Evolutionary conservation across 2,888 invertebrate species (phyloP).

Genomic region (Seira ritae): DNA sequence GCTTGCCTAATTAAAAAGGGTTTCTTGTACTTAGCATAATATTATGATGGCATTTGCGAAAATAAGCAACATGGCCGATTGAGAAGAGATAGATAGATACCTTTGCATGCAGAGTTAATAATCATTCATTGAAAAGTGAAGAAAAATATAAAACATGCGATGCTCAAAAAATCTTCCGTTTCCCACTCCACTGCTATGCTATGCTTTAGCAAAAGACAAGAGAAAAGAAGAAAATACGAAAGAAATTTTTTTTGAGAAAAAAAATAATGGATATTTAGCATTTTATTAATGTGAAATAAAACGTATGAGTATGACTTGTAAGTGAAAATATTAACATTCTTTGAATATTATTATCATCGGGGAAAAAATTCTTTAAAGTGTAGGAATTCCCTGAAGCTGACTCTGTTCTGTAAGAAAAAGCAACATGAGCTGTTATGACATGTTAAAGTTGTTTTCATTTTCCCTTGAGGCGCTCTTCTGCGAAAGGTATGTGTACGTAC

Average conservation of each 20-base stretch:
- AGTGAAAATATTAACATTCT: slow-evolving; percentile 21
- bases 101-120: too few species aligned
- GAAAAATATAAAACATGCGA: too few species aligned
- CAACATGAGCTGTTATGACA: slow-evolving; percentile 12
- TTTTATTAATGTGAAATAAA: slow-evolving; percentile 21
- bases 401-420: not conserved
- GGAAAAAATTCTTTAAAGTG: slow-evolving; percentile 15
- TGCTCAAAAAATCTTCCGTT: too few species aligned
- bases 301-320: slow-evolving; percentile 18
- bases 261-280: slow-evolving; percentile 18
- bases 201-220: not conserved
- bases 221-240: not conserved
- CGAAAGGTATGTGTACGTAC: not conserved
- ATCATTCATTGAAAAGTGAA: too few species aligned
- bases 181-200: too few species aligned
- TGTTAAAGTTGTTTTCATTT: slow-evolving; percentile 28
- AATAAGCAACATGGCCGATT: too few species aligned
- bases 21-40: too few species aligned
- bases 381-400: slow-evolving; percentile 16
- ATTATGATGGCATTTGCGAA: too few species aligned
- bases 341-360: slow-evolving; percentile 5
- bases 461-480: slow-evolving; percentile 28
- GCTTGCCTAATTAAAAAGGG: too few species aligned
- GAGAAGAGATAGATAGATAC: too few species aligned
- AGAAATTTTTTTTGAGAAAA: slow-evolving; percentile 7